Evolutionary conservation across 1,140 invertebrate genomes (phyloP).

Genomic region (Halyomorpha halys): DNA sequence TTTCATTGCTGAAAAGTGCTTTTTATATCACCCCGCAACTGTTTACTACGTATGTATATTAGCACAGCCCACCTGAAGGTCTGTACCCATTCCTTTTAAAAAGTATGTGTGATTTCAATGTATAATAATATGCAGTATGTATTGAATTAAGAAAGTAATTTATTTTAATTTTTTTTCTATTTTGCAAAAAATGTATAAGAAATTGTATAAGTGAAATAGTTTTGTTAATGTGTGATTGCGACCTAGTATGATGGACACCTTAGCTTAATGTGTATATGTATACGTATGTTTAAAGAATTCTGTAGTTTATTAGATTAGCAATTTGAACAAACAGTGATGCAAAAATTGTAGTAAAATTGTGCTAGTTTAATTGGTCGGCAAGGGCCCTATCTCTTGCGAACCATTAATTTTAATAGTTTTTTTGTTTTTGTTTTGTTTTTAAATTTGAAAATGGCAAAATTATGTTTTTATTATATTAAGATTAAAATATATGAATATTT

Average conservation of each 20-base stretch:
- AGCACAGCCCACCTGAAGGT: constrained; percentile 6
- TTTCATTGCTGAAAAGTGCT: background rate
- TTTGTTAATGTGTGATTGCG: constrained; percentile 22
- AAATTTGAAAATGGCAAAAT: constrained; percentile 7
- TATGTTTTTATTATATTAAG: constrained; percentile 21
- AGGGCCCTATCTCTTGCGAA: background rate
- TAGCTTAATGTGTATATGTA: constrained; percentile 27
- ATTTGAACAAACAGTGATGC: constrained; percentile 25
- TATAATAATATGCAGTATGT: constrained; percentile 18
- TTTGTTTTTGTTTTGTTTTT: constrained; percentile 12
- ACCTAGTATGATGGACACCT: constrained; percentile 14
- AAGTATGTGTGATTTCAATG: constrained; percentile 12
- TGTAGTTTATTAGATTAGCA: constrained; percentile 26
- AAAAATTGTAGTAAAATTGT: constrained; percentile 18
- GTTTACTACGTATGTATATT: constrained; percentile 15
- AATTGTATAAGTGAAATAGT: constrained; percentile 16
- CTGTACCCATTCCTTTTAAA: constrained; percentile 9
- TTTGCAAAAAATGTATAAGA: constrained; percentile 18
- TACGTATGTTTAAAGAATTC: constrained; percentile 28
- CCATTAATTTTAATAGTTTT: background rate
- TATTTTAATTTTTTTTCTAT: constrained; percentile 24
- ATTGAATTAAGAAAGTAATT: constrained; percentile 20
- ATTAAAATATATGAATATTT: constrained; percentile 6
- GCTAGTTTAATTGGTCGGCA: constrained; percentile 13
- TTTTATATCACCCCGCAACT: background rate